Evolutionary conservation across 37 sponge, comb jelly and placozoan genomes (phyloP).

Genomic region (Tethya wilhelma): DNA sequence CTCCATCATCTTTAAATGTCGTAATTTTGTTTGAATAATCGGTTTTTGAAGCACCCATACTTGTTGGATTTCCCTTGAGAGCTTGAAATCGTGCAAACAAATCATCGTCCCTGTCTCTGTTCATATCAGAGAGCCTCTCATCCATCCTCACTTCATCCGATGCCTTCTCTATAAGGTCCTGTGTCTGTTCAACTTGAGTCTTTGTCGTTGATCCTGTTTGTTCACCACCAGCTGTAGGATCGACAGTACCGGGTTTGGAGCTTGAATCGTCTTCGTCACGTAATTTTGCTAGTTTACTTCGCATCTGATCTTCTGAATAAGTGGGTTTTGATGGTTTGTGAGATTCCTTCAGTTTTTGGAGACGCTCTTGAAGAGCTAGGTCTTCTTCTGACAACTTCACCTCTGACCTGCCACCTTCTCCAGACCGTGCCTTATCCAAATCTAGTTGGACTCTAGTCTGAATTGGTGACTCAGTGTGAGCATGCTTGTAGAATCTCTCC

Average conservation of each 20-base stretch:
- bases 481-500: slow-evolving; percentile 65
- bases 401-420: background rate
- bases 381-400: slow-evolving; percentile 40
- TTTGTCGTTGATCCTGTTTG: background rate
- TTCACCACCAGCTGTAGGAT: too few relatives aligned
- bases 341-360: slow-evolving; percentile 38
- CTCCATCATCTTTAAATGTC: background rate
- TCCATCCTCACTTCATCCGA: slow-evolving; percentile 64
- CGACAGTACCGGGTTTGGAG: background rate
- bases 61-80: slow-evolving; percentile 8
- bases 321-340: background rate
- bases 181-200: slow-evolving; percentile 66
- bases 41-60: background rate
- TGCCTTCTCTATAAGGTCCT: slow-evolving; percentile 61
- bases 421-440: background rate
- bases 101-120: slow-evolving; percentile 25
- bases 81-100: slow-evolving; percentile 18
- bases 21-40: background rate
- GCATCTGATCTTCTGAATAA: slow-evolving; percentile 11
- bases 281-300: slow-evolving; percentile 29
- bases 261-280: background rate
- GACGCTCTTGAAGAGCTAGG: slow-evolving; percentile 31
- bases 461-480: slow-evolving; percentile 28
- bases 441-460: slow-evolving; percentile 35
- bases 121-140: slow-evolving; percentile 3